Base-by-base conservation (phyloP, 2,888 invertebrate genomes). In the Harmothoe impar region DNA sequence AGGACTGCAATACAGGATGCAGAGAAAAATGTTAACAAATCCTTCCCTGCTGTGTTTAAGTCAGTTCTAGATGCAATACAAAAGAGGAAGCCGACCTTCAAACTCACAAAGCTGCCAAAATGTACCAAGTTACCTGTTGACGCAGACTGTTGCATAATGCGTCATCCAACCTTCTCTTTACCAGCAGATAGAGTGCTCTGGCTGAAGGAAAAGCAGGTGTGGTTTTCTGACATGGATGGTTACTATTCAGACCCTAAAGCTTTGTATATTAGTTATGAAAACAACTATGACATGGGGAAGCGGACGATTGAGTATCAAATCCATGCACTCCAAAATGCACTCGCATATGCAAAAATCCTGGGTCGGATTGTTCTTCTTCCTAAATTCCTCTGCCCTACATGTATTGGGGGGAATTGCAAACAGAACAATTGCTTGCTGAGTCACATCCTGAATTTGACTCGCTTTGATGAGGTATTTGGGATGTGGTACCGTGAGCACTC, bases 321-420 rank as follows among this genome's bases (percentile, higher is more conserved):
- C 43, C 84, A 84, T 84, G 84, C 84, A 17, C 84, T 84, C n/a
- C 7, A 84, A 35, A 84, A 84, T 84, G 84, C 84, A 12, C 84
- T 84, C 51, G 84, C 84, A 17, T 51, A n/a, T 51, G 84, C 33
- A 12, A 1, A 84, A 15, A 84, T 84, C 25, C 84, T 84, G 7
- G 20, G 35, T 12, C 0, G 84, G 29, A 35, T 7, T 20, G 51
- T 84, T 20, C 7, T 84, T 35, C 84, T 84, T 1, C 84, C 84
- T 12, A 84, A 84, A 29, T 84, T 84, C 51, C 51, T 84, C 84
- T 84, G 84, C 43, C 12, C 1, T 0, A 84, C 7, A 84, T 84
- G 84, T 23, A 43, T 33, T 3, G 7, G 33, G 23, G 23, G 51
- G 3, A 25, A 33, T 0, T 84, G 84, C 29, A 52, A 43, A 20